phyloP scores from a whole-genome alignment of 1,140 invertebrate species.

The Drosophila pseudoobscura region DNA sequence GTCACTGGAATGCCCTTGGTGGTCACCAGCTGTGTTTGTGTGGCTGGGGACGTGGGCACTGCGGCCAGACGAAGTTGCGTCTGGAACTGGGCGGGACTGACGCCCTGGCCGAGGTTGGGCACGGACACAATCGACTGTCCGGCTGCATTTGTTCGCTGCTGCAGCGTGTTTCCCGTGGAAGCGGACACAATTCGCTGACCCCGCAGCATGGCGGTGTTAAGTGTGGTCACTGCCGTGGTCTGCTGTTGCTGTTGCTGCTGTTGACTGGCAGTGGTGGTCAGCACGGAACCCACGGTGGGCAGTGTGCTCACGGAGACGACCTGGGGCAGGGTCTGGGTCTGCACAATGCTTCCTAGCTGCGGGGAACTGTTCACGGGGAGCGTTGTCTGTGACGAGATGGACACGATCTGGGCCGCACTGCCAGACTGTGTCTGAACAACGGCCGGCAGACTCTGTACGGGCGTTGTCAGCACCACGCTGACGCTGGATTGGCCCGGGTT shows the following conservation, averaged over 20 bases:
- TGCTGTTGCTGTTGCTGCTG: conserved; percentile 72
- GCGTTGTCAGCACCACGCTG: conserved; percentile 81
- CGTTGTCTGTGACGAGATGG: conserved; percentile 73
- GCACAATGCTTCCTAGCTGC: conserved; percentile 77
- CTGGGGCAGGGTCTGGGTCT: conserved; percentile 77
- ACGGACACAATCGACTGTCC: conserved; percentile 84
- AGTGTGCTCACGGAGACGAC: conserved; percentile 79
- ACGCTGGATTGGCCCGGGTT: conserved; percentile 64
- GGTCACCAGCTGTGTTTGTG: conserved; percentile 81
- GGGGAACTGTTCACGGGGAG: conserved; percentile 72
- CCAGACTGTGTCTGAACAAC: conserved; percentile 63
- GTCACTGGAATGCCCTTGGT: conserved; percentile 83
- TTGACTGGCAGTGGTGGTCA: conserved; percentile 79
- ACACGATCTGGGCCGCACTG: conserved; percentile 77
- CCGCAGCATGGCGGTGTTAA: conserved; percentile 81
- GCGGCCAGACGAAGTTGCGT: conserved; percentile 83
- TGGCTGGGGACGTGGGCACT: conserved; percentile 80
- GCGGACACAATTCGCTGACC: conserved; percentile 84
- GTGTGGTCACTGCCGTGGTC: conserved; percentile 81
- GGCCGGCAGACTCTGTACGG: conserved; percentile 67
- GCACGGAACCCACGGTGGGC: conserved; percentile 66
- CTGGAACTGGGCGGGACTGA: conserved; percentile 84
- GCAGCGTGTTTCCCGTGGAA: conserved; percentile 71
- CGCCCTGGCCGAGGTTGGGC: conserved; percentile 71
- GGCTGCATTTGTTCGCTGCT: conserved; percentile 75